Evolutionary conservation across 2,113 vertebrate species (phyloP).

Genomic region (Heliornis fulica): DNA sequence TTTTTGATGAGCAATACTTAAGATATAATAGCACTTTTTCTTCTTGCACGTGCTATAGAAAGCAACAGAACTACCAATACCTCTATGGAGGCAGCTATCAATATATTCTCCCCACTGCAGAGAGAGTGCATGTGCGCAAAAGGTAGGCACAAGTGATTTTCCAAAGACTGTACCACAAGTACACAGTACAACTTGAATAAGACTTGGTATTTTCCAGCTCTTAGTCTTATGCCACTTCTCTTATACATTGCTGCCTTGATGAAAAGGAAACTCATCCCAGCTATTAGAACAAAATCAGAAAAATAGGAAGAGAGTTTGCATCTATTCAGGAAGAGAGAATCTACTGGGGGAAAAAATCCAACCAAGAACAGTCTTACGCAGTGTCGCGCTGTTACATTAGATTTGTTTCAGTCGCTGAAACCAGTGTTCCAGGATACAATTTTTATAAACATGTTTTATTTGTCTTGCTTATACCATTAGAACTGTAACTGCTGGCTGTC

Average conservation of each 20-base stretch:
- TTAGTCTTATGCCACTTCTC: constrained; percentile 15
- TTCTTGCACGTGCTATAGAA: constrained; percentile 24
- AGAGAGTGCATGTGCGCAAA: constrained; percentile 57
- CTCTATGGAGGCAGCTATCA: constrained; percentile 56
- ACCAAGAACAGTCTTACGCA: neutral
- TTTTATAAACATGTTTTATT: constrained; percentile 84
- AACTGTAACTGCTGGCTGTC: constrained; percentile 76
- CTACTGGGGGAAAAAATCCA: accelerated
- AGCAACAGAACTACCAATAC: constrained; percentile 31
- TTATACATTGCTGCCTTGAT: constrained; percentile 38
- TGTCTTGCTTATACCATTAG: constrained; percentile 76
- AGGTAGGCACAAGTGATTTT: constrained; percentile 52
- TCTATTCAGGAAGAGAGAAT: neutral
- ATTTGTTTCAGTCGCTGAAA: constrained; percentile 69
- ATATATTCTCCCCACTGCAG: constrained; percentile 46
- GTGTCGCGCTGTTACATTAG: neutral
- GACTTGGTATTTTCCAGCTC: constrained; percentile 34
- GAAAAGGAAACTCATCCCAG: constrained; percentile 17
- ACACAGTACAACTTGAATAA: constrained; percentile 1
- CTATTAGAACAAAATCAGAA: neutral
- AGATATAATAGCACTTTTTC: constrained; percentile 20
- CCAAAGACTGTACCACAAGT: neutral
- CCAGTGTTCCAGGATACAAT: constrained; percentile 77
- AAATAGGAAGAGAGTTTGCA: neutral
- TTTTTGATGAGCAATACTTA: constrained; percentile 19